phyloP scores from a whole-genome alignment of 2,888 invertebrate genomes.

The Catocala nupta region DNA sequence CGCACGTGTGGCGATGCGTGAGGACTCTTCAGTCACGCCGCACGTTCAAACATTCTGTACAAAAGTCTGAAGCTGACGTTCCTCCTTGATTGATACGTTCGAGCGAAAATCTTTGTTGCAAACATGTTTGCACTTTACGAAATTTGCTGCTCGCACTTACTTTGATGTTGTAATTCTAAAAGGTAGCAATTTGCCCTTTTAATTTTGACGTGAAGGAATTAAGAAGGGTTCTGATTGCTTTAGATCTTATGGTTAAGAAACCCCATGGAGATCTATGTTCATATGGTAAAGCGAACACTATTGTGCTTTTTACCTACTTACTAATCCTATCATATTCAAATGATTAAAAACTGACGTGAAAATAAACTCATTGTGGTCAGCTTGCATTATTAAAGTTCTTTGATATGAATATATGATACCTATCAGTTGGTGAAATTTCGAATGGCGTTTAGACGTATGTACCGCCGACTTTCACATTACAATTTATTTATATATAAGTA shows the following conservation, averaged over 20 bases:
- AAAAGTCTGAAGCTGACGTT: constrained; percentile 56
- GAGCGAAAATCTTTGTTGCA: constrained; percentile 33
- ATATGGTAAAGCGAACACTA: not conserved
- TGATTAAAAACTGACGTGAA: too few relatives aligned
- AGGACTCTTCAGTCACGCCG: constrained; percentile 70
- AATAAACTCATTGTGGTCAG: too few relatives aligned
- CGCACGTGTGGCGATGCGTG: constrained; percentile 67
- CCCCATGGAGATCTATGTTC: too few relatives aligned
- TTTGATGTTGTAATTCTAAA: not conserved
- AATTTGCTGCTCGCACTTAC: not conserved
- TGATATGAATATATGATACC: too few relatives aligned
- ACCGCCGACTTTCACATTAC: too few relatives aligned
- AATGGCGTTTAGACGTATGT: too few relatives aligned
- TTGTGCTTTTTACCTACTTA: not conserved
- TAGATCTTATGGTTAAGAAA: not conserved
- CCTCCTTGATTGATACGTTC: constrained; percentile 68
- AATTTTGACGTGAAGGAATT: not conserved
- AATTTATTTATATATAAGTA: too few relatives aligned
- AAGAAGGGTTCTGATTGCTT: not conserved
- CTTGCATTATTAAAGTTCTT: too few relatives aligned
- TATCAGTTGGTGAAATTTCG: too few relatives aligned
- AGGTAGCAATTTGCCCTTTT: not conserved
- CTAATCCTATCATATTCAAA: too few relatives aligned
- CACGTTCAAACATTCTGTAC: constrained; percentile 57
- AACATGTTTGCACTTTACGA: constrained; percentile 31